Evolutionary conservation across 2,113 vertebrate genomes (phyloP).

Genomic region (Mionectes macconnelli): DNA sequence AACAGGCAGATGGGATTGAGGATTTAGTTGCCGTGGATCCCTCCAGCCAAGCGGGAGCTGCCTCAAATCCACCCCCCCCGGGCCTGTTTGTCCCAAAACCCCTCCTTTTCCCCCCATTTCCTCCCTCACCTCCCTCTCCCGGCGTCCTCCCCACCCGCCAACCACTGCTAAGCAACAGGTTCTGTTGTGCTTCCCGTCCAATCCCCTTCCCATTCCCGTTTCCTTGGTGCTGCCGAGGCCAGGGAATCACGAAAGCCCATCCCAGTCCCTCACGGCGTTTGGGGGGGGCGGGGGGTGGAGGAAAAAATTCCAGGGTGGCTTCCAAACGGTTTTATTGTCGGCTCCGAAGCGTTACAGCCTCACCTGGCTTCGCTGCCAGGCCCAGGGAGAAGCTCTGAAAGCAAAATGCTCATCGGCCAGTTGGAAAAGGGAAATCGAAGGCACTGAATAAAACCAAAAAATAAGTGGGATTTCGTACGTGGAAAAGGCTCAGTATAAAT

Average conservation of each 20-base stretch:
- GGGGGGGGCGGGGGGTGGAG: accelerated
- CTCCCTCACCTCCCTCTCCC: background rate
- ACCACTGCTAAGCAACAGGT: conserved; percentile 37
- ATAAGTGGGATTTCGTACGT: background rate
- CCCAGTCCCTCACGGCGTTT: too few relatives aligned
- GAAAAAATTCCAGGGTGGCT: background rate
- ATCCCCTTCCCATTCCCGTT: background rate
- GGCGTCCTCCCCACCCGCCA: background rate
- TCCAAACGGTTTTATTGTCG: background rate
- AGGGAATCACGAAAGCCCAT: background rate
- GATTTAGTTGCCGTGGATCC: background rate
- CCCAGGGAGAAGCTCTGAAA: background rate
- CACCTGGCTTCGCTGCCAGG: background rate
- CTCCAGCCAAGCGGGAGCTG: background rate
- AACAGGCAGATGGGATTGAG: background rate
- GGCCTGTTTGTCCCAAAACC: background rate
- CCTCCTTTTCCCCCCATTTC: background rate
- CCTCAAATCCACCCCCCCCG: background rate
- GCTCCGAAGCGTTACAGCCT: background rate
- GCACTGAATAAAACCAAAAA: background rate
- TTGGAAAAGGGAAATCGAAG: background rate
- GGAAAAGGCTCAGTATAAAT: background rate
- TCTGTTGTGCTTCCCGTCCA: background rate
- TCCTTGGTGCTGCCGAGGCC: background rate
- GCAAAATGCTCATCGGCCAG: background rate